phyloP scores from a whole-genome alignment of 2,797 vertebrate species.

The Hybognathus amarus region DNA sequence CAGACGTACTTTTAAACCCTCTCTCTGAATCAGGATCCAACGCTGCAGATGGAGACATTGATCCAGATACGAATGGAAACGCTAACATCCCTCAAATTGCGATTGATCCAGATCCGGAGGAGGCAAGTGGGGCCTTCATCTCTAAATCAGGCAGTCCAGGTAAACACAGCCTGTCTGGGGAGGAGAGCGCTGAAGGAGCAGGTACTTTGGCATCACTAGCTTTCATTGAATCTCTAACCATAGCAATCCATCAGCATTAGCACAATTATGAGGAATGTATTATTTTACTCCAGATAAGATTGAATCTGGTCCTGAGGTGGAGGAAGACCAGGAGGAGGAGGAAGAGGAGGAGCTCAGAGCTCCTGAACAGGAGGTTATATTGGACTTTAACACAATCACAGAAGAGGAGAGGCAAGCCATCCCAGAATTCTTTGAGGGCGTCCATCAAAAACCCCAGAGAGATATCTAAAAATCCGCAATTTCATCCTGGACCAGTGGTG shows the following conservation, averaged over 20 bases:
- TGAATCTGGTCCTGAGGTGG: slow-evolving; percentile 45
- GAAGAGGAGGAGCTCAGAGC: slow-evolving; percentile 86
- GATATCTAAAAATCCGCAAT: slow-evolving; percentile 97
- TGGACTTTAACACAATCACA: slow-evolving; percentile 83
- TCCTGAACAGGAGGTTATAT: slow-evolving; percentile 89
- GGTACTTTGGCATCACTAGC: neutral
- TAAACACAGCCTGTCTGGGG: neutral
- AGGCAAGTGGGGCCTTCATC: slow-evolving; percentile 10
- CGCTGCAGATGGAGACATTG: neutral
- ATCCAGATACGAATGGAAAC: neutral
- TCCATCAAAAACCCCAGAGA: slow-evolving; percentile 93
- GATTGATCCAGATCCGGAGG: slow-evolving; percentile 17
- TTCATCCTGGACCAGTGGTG: slow-evolving; percentile 98
- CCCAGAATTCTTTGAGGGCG: slow-evolving; percentile 96
- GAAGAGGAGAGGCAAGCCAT: slow-evolving; percentile 98
- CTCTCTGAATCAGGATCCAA: neutral
- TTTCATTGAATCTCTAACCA: neutral
- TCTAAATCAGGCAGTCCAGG: slow-evolving; percentile 21
- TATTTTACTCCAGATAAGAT: slow-evolving; percentile 22
- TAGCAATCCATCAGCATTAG: neutral
- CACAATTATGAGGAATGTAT: neutral
- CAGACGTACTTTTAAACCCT: neutral
- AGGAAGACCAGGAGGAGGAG: slow-evolving; percentile 63
- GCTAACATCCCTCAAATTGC: neutral
- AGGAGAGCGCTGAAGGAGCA: slow-evolving; percentile 35